A percentile compares a stretch with the other conserved stretches of the same genome.
These are phyloP conservation scores for Pammene fasciana DNA, from an alignment of 2,888 invertebrate genomes.

Conservation along the genomic window DNA sequence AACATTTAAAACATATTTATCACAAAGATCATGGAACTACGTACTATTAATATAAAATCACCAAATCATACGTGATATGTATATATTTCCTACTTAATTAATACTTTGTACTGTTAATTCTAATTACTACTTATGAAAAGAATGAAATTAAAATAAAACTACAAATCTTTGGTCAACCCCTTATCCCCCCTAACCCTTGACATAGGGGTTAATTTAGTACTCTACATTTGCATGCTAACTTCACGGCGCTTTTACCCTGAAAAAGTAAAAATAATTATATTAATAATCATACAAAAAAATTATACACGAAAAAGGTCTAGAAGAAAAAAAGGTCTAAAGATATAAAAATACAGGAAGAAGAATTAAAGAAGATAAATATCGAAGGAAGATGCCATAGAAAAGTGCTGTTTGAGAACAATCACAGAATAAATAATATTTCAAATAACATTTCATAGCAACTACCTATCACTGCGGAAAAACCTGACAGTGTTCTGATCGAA, in stretches of 20 bases:
- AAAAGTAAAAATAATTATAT: conserved; percentile 52
- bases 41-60: neutral
- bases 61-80: conserved; percentile 17
- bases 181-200: too few species aligned
- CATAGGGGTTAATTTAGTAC: neutral
- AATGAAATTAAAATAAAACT: conserved; percentile 24
- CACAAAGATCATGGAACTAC: conserved; percentile 4
- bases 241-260: conserved; percentile 57
- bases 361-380: neutral
- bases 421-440: too few species aligned
- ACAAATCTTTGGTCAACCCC: conserved; percentile 33
- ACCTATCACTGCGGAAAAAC: too few species aligned
- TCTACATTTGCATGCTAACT: conserved; percentile 25
- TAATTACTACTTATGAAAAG: conserved; percentile 11
- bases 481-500: neutral
- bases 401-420: too few species aligned
- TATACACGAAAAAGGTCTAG: conserved; percentile 16
- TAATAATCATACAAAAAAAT: conserved; percentile 10
- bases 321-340: neutral
- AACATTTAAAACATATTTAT: neutral
- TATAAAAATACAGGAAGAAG: neutral
- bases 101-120: conserved; percentile 31
- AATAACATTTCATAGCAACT: too few species aligned
- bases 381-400: too few species aligned
- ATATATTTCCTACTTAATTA: conserved; percentile 13